Evolutionary conservation across 1,140 invertebrate genomes (phyloP).

Genomic region (Gryllus bimaculatus): DNA sequence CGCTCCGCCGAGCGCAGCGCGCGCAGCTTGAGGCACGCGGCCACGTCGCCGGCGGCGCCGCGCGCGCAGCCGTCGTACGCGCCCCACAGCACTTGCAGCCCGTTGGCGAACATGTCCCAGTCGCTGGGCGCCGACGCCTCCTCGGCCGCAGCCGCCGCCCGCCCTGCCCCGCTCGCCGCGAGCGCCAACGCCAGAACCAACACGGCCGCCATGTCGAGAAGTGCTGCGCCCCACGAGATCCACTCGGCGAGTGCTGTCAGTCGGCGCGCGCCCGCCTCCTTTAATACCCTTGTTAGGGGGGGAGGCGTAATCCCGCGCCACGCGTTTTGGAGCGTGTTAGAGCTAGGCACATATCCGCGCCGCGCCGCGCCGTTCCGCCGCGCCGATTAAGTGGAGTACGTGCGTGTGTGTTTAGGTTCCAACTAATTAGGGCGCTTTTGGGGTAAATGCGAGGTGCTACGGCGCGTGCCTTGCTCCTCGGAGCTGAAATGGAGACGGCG

Average conservation of each 20-base stretch:
- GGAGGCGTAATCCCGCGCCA: background rate
- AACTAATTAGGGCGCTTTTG: background rate
- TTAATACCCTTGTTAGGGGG: conserved; percentile 1
- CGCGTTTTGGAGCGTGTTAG: background rate
- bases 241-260: background rate
- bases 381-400: too few relatives aligned
- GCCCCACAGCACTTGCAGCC: conserved; percentile 21
- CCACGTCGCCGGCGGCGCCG: conserved; percentile 41
- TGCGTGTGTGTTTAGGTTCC: background rate
- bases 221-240: background rate
- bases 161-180: background rate
- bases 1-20: conserved; percentile 50
- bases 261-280: too few relatives aligned
- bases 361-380: too few relatives aligned
- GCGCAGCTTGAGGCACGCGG: conserved; percentile 57
- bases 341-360: background rate
- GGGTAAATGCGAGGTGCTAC: background rate
- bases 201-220: conserved; percentile 2
- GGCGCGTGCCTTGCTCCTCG: background rate
- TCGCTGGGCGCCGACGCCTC: background rate
- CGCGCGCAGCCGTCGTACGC: conserved; percentile 50
- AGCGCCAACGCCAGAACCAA: background rate
- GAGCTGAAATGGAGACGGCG: background rate
- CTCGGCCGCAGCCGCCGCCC: background rate
- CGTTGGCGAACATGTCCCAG: background rate